phyloP scores from a whole-genome alignment of 2,797 vertebrate species.

The Melanotaenia parkinsoni region DNA sequence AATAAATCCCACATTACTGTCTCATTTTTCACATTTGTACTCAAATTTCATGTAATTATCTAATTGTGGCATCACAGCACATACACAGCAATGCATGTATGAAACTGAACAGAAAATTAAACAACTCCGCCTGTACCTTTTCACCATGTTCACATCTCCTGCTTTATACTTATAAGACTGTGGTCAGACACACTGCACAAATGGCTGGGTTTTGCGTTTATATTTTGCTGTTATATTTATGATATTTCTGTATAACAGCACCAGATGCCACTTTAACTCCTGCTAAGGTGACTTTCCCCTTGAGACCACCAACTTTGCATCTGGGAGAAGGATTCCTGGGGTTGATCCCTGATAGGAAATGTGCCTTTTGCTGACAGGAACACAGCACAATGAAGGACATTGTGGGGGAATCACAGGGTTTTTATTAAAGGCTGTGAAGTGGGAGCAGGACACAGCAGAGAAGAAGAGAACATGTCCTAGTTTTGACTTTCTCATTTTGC shows the following conservation, averaged over 20 bases:
- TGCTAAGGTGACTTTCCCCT: constrained; percentile 23
- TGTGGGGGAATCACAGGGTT: constrained; percentile 72
- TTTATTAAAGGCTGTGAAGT: constrained; percentile 45
- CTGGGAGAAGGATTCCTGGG: constrained; percentile 20
- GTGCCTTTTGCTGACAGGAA: constrained; percentile 58
- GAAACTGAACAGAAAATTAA: no score
- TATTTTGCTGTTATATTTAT: background rate
- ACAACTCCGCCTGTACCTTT: background rate
- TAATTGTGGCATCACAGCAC: no score
- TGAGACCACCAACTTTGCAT: constrained; percentile 3
- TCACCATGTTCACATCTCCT: background rate
- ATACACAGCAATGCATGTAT: no score
- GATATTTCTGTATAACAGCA: constrained; percentile 4
- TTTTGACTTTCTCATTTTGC: constrained; percentile 72
- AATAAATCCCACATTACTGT: no score
- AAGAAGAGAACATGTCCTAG: constrained; percentile 54
- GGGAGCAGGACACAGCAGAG: constrained; percentile 31
- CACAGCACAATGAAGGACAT: constrained; percentile 61
- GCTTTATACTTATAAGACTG: background rate
- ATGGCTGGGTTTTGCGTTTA: background rate
- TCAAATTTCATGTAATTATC: background rate
- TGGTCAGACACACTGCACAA: background rate
- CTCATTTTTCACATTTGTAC: no score
- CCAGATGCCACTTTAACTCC: constrained; percentile 1
- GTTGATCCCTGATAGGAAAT: constrained; percentile 56